Evolutionary conservation across 1,140 invertebrate species (phyloP).

Genomic region (Pissodes strobi): DNA sequence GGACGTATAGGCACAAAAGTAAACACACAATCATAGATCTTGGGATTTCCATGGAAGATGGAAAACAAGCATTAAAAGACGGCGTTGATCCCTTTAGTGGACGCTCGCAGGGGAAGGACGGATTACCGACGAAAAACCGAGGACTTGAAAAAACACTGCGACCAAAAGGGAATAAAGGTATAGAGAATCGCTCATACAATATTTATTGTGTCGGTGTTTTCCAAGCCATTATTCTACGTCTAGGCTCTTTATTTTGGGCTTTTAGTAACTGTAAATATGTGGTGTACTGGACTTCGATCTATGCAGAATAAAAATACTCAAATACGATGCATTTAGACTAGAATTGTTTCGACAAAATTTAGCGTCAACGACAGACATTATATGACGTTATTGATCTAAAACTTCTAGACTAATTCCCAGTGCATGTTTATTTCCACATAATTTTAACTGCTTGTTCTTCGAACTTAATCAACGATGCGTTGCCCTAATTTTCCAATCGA

Average conservation of each 20-base stretch:
- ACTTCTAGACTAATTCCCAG: no score
- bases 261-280: no score
- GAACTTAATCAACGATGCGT: no score
- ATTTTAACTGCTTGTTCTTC: no score
- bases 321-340: no score
- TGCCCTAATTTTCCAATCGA: no score
- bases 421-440: no score
- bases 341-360: no score
- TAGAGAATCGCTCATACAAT: constrained; percentile 22
- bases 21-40: constrained; percentile 32
- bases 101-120: constrained; percentile 25
- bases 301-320: no score
- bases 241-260: background rate
- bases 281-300: no score
- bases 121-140: constrained; percentile 24
- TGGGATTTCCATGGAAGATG: constrained; percentile 30
- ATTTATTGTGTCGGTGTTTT: constrained; percentile 12
- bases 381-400: no score
- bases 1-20: constrained; percentile 16
- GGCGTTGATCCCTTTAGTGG: constrained; percentile 37
- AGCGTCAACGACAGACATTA: no score
- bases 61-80: constrained; percentile 38
- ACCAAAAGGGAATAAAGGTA: constrained; percentile 13
- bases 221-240: background rate
- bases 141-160: constrained; percentile 30